Evolutionary conservation across 1,140 invertebrate species (phyloP).

Genomic region (Meteorus sp.): DNA sequence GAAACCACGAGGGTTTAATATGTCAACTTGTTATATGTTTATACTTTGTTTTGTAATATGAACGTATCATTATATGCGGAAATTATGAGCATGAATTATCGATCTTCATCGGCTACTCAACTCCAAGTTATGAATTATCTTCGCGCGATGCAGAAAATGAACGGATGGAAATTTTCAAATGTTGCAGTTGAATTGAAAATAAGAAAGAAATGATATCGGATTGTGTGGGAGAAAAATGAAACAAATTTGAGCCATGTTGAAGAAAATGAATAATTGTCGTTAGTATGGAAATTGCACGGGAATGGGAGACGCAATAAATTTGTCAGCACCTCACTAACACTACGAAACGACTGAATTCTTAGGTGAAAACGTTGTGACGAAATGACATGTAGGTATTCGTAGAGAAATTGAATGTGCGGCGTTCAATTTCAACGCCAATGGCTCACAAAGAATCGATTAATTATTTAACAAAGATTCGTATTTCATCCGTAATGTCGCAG

Average conservation of each 20-base stretch:
- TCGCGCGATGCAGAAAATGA: no score
- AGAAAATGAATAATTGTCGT: neutral
- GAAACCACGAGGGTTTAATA: slow-evolving; percentile 21
- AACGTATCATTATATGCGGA: neutral
- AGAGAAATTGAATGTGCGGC: neutral
- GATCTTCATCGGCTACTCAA: no score
- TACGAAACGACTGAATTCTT: no score
- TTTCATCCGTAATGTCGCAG: slow-evolving; percentile 28
- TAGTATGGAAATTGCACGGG: neutral
- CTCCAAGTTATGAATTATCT: no score
- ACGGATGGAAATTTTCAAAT: no score
- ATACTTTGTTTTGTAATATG: neutral
- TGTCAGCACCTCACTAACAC: no score
- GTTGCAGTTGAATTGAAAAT: no score
- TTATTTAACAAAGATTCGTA: slow-evolving; percentile 39
- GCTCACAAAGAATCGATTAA: slow-evolving; percentile 35
- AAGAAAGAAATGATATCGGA: neutral
- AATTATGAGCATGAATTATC: no score
- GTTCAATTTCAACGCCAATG: slow-evolving; percentile 24
- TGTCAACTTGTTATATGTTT: slow-evolving; percentile 9
- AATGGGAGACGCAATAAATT: slow-evolving; percentile 1
- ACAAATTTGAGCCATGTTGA: neutral
- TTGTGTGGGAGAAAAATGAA: neutral
- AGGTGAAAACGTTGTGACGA: no score
- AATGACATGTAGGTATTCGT: no score